A percentile compares a stretch with the other conserved stretches of the same genome.
phyloP scores from a whole-genome alignment of 2,797 vertebrate genomes.

The Remorina albescens region DNA sequence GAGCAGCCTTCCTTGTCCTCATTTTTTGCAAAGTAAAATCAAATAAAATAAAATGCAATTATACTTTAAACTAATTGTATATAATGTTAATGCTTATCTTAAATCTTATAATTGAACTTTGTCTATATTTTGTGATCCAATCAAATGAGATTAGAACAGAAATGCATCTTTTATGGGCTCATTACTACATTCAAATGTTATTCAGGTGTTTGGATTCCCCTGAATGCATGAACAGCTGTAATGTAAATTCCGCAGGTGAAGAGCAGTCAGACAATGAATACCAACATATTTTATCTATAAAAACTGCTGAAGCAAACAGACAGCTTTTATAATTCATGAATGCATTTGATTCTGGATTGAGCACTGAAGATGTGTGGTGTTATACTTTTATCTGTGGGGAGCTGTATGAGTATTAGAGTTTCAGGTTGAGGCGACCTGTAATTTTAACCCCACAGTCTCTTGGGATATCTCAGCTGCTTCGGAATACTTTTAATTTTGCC shows the following conservation, averaged over 20 bases:
- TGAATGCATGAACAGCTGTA: slow-evolving; percentile 8
- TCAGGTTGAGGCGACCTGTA: background rate
- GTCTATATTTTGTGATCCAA: background rate
- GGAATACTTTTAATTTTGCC: no score
- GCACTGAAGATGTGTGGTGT: background rate
- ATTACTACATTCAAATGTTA: slow-evolving; percentile 20
- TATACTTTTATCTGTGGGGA: no score
- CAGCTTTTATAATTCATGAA: slow-evolving; percentile 60
- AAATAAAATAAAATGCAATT: background rate
- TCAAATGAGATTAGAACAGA: background rate
- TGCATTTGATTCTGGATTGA: slow-evolving; percentile 55
- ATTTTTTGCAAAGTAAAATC: no score
- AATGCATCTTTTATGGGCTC: background rate
- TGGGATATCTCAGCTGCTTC: no score
- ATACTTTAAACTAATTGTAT: background rate
- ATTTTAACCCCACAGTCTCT: no score
- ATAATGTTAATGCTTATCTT: no score
- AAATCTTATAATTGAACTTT: background rate
- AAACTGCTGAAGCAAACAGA: slow-evolving; percentile 60
- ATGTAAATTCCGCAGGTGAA: slow-evolving; percentile 37
- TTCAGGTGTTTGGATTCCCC: slow-evolving; percentile 21
- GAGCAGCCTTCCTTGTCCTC: background rate
- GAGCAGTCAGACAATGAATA: slow-evolving; percentile 61
- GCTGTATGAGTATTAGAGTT: background rate
- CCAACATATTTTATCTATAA: slow-evolving; percentile 63